phyloP scores from a whole-genome alignment of 2,113 vertebrate species.

The Semicossyphus pulcher region DNA sequence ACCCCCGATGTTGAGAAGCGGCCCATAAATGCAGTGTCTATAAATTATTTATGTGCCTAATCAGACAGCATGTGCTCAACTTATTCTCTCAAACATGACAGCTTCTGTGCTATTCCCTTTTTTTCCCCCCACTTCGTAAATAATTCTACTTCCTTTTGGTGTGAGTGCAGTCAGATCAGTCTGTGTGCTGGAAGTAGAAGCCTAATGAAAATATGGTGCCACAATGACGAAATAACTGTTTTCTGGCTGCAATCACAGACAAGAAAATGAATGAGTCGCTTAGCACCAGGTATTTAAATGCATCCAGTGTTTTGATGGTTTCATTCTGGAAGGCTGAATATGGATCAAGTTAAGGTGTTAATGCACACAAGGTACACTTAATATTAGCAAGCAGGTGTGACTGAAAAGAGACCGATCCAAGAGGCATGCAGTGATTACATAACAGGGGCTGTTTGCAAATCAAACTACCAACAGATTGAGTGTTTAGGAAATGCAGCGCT shows the following conservation, averaged over 20 bases:
- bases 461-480: background rate
- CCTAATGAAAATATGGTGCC: conserved; percentile 64
- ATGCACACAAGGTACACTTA: conserved; percentile 14
- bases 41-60: conserved; percentile 81
- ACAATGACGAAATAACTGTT: conserved; percentile 60
- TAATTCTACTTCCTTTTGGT: conserved; percentile 71
- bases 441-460: background rate
- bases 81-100: conserved; percentile 71
- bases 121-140: conserved; percentile 48
- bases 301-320: conserved; percentile 22
- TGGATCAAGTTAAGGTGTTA: conserved; percentile 26
- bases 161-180: conserved; percentile 57
- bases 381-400: conserved; percentile 19
- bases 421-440: background rate
- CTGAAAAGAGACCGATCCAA: conserved; percentile 26
- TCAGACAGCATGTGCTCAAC: conserved; percentile 63
- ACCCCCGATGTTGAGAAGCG: conserved; percentile 69
- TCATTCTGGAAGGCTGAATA: conserved; percentile 27
- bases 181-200: conserved; percentile 50
- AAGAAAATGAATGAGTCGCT: conserved; percentile 62
- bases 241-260: conserved; percentile 60
- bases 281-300: conserved; percentile 45
- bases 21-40: conserved; percentile 71
- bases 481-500: too few species aligned
- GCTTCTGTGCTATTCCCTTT: conserved; percentile 54